Conservation (phyloP, 2,888 invertebrate genomes). For the Galeopsomyia nigrocyanea region DNA sequence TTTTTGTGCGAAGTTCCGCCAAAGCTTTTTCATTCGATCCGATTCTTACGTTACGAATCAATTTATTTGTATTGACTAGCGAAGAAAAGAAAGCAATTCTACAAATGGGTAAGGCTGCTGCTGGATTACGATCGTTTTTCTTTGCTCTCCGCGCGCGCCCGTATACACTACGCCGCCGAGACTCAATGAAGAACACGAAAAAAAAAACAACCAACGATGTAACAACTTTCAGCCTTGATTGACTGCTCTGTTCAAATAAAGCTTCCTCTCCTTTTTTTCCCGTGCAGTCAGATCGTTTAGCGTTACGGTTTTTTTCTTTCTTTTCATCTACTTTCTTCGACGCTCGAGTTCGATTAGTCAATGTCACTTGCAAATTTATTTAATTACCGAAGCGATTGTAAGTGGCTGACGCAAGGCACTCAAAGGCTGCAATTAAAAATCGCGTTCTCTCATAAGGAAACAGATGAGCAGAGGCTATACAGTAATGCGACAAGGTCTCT, state of each 20-base stretch:
- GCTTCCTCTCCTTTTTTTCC: neutral
- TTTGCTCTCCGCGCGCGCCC: constrained; percentile 4
- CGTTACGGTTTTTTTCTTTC: too few relatives aligned
- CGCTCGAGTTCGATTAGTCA: too few relatives aligned
- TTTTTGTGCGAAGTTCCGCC: too few relatives aligned
- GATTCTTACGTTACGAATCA: constrained; percentile 10
- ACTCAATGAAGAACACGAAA: constrained; percentile 17
- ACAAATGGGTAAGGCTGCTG: neutral
- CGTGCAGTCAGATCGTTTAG: too few relatives aligned
- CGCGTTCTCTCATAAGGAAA: constrained; percentile 13
- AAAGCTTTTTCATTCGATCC: neutral
- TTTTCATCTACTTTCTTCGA: too few relatives aligned
- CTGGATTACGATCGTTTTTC: constrained; percentile 10
- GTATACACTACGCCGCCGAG: too few relatives aligned
- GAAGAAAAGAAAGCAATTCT: neutral
- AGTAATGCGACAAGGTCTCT: constrained; percentile 17
- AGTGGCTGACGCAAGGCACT: neutral
- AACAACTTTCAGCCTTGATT: constrained; percentile 28
- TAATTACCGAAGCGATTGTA: too few relatives aligned
- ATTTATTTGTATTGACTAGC: constrained; percentile 11
- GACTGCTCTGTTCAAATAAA: constrained; percentile 1
- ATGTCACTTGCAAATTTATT: too few relatives aligned
- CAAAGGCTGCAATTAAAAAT: constrained; percentile 33
- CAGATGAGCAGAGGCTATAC: neutral
- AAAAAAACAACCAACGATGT: neutral